Conservation (phyloP, 2,797 vertebrate genomes). For the Sebastes cheni region DNA sequence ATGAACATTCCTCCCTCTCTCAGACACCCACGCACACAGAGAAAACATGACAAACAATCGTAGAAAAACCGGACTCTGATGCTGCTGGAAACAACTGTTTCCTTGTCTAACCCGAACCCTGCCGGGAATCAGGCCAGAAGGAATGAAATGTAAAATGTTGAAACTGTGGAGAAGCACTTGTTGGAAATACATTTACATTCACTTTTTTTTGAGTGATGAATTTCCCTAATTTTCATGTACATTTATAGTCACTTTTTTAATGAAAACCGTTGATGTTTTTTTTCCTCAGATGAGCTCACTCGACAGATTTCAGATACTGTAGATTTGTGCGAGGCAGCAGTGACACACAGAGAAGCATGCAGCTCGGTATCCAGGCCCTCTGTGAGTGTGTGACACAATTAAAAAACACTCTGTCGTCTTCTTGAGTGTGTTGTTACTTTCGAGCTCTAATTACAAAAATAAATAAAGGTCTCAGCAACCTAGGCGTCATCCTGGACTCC, state of each 20-base stretch:
- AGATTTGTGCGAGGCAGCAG: not conserved
- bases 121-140: not conserved
- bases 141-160: not conserved
- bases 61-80: not conserved
- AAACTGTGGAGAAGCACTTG: not conserved
- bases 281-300: no score
- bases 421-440: not conserved
- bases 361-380: conserved; percentile 17
- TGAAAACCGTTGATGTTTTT: no score
- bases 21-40: not conserved
- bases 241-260: no score
- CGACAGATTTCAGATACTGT: no score
- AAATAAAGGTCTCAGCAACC: no score
- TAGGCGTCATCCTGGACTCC: no score
- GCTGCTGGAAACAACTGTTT: not conserved
- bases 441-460: no score
- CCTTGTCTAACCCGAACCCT: not conserved
- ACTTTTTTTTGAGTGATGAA: no score
- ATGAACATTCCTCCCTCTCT: no score
- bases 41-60: not conserved
- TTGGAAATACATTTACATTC: no score
- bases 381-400: conserved; percentile 3
- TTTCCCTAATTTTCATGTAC: no score
- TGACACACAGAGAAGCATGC: conserved; percentile 61
- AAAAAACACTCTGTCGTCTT: conserved; percentile 22